Base-by-base conservation (phyloP, 1,140 invertebrate genomes). In the Bombus consobrinus region DNA sequence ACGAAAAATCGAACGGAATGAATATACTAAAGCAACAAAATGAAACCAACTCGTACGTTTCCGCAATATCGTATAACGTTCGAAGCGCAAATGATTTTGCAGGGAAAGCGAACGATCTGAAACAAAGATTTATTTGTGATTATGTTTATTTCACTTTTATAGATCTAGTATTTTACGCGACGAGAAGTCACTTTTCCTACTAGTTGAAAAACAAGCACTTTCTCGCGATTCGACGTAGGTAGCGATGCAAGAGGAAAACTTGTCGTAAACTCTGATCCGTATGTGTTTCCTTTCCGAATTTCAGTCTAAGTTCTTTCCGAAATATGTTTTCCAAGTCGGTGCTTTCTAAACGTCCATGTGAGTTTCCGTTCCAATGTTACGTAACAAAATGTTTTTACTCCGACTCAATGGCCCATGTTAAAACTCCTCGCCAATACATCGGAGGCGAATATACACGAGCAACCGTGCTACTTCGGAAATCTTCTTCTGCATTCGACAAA, bases 311-410 rank as follows among this genome's bases (percentile, higher is more conserved):
- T 83, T 83, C 71, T 66, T 66, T 39, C 34, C 59, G 81, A 83
- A 77, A 83, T 83, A 83, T 83, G 81, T 47, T 83, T 76, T 32
- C 73, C 41, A 76, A 68, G 73, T 68, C 68, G 80, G 69, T 53
- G 41, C 73, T 77, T 47, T 77, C 59, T 83, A 83, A 83, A 76
- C 32, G 62, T 83, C 59, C 73, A 15, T 32, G 15, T 34, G 59
- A 83, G 73, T 83, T 83, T 68, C 62, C 53, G 41, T 37, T 28
- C 62, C 41, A 68, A 39, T 83, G 81, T 83, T 83, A 83, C 81
- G 81, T 77, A 83, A 77, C 73, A 77, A 76, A 83, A 83, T 83
- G 62, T 83, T 68, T 83, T 83, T 47, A 75, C 81, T n/a, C 59
- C 10, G 62, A 62, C 4, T 28, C 32, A 28, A 76, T 83, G 81